Conservation (phyloP, 1,140 invertebrate genomes). For the Onthophagus taurus region DNA sequence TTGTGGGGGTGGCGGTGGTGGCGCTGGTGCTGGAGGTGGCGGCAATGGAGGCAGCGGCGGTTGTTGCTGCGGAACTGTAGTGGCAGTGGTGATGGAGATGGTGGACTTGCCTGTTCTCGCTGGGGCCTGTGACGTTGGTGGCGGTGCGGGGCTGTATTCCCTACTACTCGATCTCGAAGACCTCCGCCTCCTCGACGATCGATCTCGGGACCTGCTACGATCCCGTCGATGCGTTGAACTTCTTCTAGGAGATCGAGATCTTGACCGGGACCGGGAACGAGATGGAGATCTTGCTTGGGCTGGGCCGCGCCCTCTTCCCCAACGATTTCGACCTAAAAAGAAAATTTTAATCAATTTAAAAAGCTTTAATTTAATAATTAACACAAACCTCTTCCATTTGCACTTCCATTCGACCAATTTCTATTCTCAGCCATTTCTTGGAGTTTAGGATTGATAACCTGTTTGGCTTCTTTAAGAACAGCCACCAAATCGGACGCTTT, state of each 20-base stretch:
- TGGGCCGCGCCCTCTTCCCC: slow-evolving; percentile 24
- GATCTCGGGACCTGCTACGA: slow-evolving; percentile 20
- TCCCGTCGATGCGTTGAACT: slow-evolving; percentile 22
- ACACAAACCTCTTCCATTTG: slow-evolving; percentile 20
- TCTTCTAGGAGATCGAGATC: slow-evolving; percentile 22
- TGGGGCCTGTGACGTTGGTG: too few species aligned
- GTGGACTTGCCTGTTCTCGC: slow-evolving; percentile 13
- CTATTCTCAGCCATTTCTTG: slow-evolving; percentile 49
- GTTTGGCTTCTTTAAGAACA: slow-evolving; percentile 91
- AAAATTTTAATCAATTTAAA: neutral
- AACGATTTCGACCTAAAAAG: slow-evolving; percentile 27
- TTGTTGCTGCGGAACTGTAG: slow-evolving; percentile 11
- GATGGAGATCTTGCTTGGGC: slow-evolving; percentile 24
- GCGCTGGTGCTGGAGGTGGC: slow-evolving; percentile 11
- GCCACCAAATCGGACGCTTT: slow-evolving; percentile 88
- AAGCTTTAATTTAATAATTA: neutral
- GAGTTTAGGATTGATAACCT: slow-evolving; percentile 71
- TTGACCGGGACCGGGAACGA: too few species aligned
- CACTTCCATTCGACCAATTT: slow-evolving; percentile 24
- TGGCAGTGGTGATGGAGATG: too few species aligned
- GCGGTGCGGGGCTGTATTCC: slow-evolving; percentile 12
- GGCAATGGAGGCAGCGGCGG: too few species aligned
- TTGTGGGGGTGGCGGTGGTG: slow-evolving; percentile 14
- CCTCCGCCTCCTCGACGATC: slow-evolving; percentile 12
- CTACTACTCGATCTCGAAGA: slow-evolving; percentile 17